Evolutionary conservation across 2,797 vertebrate genomes (phyloP), one percentile per base, ranked within the genome.

Genomic region (Gymnoscopelus braueri): DNA sequence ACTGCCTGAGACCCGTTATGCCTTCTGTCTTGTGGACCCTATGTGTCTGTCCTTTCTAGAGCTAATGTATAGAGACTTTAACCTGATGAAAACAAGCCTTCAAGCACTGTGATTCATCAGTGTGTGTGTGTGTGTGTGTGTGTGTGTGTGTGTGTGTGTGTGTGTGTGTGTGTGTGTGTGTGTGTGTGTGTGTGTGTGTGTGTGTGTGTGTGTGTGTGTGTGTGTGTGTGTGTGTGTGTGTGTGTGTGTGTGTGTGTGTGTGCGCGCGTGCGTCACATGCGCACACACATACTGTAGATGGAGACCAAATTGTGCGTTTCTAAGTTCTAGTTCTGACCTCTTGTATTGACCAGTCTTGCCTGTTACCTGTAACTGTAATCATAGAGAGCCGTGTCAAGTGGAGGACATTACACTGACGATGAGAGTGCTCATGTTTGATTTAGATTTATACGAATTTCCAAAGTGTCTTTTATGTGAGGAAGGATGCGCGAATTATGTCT

Each of bases 1-100:
- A 91, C 92, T 92, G 92, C 92, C 91, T 89, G 83, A 90, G 83
- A 88, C 85, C 91, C 86, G 78, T 62, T 85, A 89, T 89, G 90
- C 91, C 92, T 93, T 92, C 78, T 86, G 90, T 91, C 84, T 72
- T 13, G 82, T 89, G 72, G 69, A 83, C 84, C 87, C 84, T 70
- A 15, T 63, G 24, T 35, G 52, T 57, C 23, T 19, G 65, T 83
- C 39, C 59, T 50, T 58, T 51, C 12, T 72, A 58, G 50, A 66
- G 69, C 14, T 24, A 72, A 68, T 68, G 68, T 66, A 66, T 68
- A 53, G 75, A 77, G 80, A 71, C 74, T 68, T n/a, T 13, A 48
- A 54, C 87, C 82, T 87, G 84, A 80, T 74, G 84, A 81, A 80
- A 65, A 67, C 71, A 58, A 63, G 67, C 67, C 74, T 81, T 60